Base-by-base conservation (phyloP, 2,797 vertebrate species). In the Falco rusticolus region DNA sequence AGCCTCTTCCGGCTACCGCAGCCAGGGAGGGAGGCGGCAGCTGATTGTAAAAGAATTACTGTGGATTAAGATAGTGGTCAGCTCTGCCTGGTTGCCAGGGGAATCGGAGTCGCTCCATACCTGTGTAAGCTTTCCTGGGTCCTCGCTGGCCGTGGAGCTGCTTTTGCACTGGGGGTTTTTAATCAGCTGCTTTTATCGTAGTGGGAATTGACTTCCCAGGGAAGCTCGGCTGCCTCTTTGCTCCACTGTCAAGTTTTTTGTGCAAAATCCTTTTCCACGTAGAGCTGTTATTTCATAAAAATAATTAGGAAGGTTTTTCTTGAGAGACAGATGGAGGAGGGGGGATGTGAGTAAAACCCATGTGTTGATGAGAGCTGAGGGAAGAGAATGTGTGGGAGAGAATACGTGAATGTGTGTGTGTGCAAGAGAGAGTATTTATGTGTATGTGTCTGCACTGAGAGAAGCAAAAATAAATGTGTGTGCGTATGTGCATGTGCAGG, bases 331-430 rank as follows among this genome's bases (percentile, higher is more conserved):
- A 19, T n/a, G 22, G 79, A 64, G 47, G 13, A 66, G 48, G 59
- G 17, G 53, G 72, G 9, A 61, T 61, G n/a, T 51, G 34, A 72
- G 60, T 63, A 50, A 66, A 92, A 68, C 24, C 1, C 1, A 0
- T 6, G 34, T 11, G 85, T 79, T 85, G 85, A 74, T 39, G 34
- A 81, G 57, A 64, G 70, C 75, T 60, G 82, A 24, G 87, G 53
- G 66, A 66, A 66, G 82, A 64, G 70, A 93, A 71, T 8, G 48
- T 11, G 77, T 20, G 91, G 87, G 92, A 82, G 83, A 56, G 76
- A 22, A 64, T 47, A 63, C 10, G 37, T 10, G 66, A 65, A 10
- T 10, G 47, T 6, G 20, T 13, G 64, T 24, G 61, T 13, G 64
- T 24, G 61, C 1, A 13, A 31, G 66, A 37, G 68, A 60, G 79